Evolutionary conservation across 1,140 invertebrate species (phyloP), one percentile per base, ranked within the genome.

Genomic region (Plutomurus gul): DNA sequence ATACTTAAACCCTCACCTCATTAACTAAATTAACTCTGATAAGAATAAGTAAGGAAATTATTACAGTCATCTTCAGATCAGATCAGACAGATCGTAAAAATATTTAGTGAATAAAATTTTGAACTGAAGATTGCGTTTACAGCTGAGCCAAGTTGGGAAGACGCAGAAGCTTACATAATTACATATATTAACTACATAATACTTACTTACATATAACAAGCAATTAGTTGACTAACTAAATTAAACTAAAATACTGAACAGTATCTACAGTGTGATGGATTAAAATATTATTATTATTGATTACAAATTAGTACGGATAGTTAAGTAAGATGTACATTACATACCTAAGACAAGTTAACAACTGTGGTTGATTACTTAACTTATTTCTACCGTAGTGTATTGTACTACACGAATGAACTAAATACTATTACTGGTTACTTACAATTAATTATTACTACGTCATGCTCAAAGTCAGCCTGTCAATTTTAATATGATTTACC

Each of bases 1-100:
- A 8, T 22, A 18, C 47, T 51, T 51, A 65, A 65, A n/a, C 56
- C 56, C 56, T 65, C 56, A 65, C 56, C 56, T 65, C 56, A 65
- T 65, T 36, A 65, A 65, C 56, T 36, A 36, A 65, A 65, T 27
- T 65, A 65, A 27, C 56, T 65, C 56, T 65, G 56, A 30, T 65
- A 30, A 30, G 18, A 30, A 27, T 16, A 13, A 51, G 18, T 10
- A 51, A 51, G 25, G 20, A 47, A 56, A 11, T 33, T 65, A 65
- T 33, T 65, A 65, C 47, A 65, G 56, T 65, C 56, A 65, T 65
- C 56, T 65, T 65, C 56, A 65, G 56, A 65, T 65, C 56, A 65
- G 56, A 65, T 65, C 56, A 65, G 56, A 65, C 56, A 65, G 56
- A 65, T 65, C 56, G 56, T 65, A 65, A 65, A 60, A 65, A 65